phyloP scores from a whole-genome alignment of 2,797 vertebrate genomes.

The Monodelphis domestica region DNA sequence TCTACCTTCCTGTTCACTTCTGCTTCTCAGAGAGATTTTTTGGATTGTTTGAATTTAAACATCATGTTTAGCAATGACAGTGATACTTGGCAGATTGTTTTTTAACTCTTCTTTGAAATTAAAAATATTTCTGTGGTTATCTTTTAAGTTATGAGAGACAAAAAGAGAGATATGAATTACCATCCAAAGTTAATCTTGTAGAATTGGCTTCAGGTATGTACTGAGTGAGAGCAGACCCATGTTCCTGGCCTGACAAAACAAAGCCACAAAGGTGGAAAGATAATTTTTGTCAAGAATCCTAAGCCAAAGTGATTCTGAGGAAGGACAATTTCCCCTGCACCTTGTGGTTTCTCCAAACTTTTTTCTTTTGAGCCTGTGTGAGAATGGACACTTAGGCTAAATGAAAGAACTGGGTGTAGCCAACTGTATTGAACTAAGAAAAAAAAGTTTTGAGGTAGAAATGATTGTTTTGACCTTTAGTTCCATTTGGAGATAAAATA shows the following conservation, averaged over 20 bases:
- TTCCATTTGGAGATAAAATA: no score
- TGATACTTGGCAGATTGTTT: background rate
- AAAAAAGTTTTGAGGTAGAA: conserved; percentile 5
- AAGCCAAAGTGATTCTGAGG: background rate
- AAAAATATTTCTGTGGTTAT: background rate
- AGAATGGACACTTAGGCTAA: conserved; percentile 10
- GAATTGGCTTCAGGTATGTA: background rate
- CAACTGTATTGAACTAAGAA: background rate
- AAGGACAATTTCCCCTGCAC: background rate
- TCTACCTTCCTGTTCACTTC: background rate
- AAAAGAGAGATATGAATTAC: background rate
- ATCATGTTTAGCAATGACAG: background rate
- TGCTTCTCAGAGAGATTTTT: background rate
- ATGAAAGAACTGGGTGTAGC: background rate
- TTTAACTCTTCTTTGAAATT: background rate
- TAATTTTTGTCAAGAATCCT: fast-evolving
- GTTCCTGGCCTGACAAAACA: background rate
- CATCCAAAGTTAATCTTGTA: background rate
- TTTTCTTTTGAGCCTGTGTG: background rate
- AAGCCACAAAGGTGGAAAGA: background rate
- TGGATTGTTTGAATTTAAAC: background rate
- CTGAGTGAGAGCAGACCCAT: background rate
- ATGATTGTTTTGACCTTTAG: no score
- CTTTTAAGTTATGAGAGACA: background rate
- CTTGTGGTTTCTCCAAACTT: background rate